A percentile compares a stretch with the other conserved stretches of the same genome.
Conservation (phyloP, 2,797 vertebrate genomes). For the Austrolebias charrua region DNA sequence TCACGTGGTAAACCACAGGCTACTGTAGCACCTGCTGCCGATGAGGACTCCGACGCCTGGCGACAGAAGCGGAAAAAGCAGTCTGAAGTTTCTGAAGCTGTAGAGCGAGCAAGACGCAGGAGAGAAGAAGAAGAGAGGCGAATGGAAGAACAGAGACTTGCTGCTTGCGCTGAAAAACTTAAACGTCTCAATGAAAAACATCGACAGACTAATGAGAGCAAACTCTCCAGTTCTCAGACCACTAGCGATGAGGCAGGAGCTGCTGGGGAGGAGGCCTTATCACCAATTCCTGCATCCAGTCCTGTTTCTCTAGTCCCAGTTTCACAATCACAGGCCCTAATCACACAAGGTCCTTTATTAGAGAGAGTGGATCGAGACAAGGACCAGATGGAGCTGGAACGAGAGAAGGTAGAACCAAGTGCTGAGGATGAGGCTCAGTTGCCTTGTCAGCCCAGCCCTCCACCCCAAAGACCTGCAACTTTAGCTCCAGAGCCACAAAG, state of each 20-base stretch:
- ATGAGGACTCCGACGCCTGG: conserved; percentile 94
- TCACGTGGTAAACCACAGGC: conserved; percentile 70
- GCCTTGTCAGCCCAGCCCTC: conserved; percentile 70
- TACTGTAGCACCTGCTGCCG: conserved; percentile 76
- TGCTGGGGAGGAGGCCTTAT: conserved; percentile 42
- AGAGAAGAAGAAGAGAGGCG: conserved; percentile 94
- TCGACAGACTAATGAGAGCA: conserved; percentile 60
- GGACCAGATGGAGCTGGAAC: conserved; percentile 52
- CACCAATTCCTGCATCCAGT: conserved; percentile 48
- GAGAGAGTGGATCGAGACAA: conserved; percentile 48
- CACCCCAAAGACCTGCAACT: conserved; percentile 61
- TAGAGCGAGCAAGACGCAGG: conserved; percentile 92
- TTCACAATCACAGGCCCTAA: conserved; percentile 48
- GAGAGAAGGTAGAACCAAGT: conserved; percentile 58
- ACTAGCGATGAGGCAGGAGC: conserved; percentile 47
- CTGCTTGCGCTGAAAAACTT: conserved; percentile 96
- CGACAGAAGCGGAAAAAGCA: conserved; percentile 94
- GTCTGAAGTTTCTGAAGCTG: conserved; percentile 90
- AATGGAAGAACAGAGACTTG: conserved; percentile 96
- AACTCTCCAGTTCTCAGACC: conserved; percentile 50
- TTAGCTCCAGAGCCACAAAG: conserved; percentile 53
- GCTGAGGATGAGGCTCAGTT: conserved; percentile 67
- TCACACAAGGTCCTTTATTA: conserved; percentile 36
- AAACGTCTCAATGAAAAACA: conserved; percentile 96
- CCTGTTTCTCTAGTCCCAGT: conserved; percentile 48